phyloP scores from a whole-genome alignment of 2,797 vertebrate genomes.

The Notamacropus eugenii region DNA sequence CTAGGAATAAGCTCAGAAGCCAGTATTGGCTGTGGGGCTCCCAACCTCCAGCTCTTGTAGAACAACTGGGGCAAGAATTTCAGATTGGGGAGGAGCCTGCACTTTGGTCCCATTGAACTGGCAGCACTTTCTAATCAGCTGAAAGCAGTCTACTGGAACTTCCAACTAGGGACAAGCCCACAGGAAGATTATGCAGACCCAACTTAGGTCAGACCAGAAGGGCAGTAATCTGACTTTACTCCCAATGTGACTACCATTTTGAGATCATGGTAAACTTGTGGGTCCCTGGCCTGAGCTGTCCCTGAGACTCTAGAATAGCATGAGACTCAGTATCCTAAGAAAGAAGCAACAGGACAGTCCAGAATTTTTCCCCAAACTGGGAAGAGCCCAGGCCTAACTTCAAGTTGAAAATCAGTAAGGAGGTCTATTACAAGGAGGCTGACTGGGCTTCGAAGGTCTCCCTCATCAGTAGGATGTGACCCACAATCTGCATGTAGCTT shows the following conservation, averaged over 20 bases:
- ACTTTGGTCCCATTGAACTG: not conserved
- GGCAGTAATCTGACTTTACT: not conserved
- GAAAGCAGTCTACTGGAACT: not conserved
- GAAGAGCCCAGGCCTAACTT: no score
- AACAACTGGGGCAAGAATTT: no score
- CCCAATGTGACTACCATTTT: not conserved
- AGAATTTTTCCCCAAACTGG: no score
- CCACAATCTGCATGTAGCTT: not conserved
- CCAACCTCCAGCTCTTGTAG: no score
- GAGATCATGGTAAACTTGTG: no score
- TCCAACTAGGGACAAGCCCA: not conserved
- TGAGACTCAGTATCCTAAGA: not conserved
- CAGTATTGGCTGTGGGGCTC: not conserved
- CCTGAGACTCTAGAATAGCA: not conserved
- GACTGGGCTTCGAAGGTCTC: no score
- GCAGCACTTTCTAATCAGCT: not conserved
- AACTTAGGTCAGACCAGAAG: no score
- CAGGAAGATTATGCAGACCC: not conserved
- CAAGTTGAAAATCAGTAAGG: no score
- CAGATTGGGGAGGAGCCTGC: no score
- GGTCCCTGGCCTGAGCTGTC: not conserved
- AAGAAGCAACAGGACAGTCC: not conserved
- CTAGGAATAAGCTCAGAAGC: not conserved
- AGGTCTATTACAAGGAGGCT: no score
- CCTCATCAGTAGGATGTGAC: not conserved